Conservation (phyloP, 2,797 vertebrate species). For the Macrochelys suwanniensis region DNA sequence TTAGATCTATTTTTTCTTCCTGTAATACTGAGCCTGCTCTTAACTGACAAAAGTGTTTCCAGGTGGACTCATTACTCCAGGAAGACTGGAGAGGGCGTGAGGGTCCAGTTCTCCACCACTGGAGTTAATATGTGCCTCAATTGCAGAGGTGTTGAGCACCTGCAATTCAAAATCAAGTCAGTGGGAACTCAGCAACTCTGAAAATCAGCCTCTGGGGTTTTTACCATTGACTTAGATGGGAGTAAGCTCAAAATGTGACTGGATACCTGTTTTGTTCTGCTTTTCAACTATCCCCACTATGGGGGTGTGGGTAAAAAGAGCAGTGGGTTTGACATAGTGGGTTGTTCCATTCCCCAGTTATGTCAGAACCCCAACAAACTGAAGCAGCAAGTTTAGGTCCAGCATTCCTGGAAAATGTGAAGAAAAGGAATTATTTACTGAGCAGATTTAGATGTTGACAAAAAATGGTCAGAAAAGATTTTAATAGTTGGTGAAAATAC, state of each 20-base stretch:
- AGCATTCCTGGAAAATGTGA: background rate
- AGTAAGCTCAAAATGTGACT: background rate
- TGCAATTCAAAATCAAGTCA: background rate
- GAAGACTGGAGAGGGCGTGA: background rate
- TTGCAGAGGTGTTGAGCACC: background rate
- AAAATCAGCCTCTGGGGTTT: background rate
- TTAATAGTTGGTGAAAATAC: background rate
- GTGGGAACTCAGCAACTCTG: background rate
- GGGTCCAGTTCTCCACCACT: background rate
- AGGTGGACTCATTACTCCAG: background rate
- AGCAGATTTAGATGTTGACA: background rate
- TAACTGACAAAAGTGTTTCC: background rate
- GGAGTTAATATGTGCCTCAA: background rate
- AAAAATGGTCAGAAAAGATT: fast-evolving
- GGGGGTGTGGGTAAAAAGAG: background rate
- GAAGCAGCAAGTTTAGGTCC: background rate
- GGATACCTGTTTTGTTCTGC: background rate
- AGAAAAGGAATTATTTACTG: background rate
- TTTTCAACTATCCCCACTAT: background rate
- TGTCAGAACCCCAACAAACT: background rate
- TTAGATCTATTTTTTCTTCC: background rate
- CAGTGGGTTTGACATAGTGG: too few relatives aligned
- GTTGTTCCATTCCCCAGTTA: background rate
- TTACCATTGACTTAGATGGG: background rate
- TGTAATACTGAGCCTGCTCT: background rate